These are phyloP conservation scores for Drosophila maculinotata DNA, from an alignment of 2,888 invertebrate species.

Conservation along the genomic window DNA sequence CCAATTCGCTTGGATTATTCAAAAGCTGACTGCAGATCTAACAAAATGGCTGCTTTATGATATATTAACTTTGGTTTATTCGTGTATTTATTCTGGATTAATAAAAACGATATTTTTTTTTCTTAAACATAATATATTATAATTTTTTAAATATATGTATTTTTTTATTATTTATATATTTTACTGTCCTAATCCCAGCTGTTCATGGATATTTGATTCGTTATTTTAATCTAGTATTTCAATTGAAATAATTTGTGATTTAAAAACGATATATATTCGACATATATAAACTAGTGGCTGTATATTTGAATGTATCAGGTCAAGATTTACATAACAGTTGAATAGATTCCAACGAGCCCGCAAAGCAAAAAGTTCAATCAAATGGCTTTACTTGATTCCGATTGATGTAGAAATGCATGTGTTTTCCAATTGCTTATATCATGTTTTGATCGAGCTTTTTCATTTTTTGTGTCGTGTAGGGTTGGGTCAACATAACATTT, in stretches of 20 bases:
- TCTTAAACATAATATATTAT: too few relatives aligned
- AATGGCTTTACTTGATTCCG: slow-evolving; percentile 10
- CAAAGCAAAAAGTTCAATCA: slow-evolving; percentile 14
- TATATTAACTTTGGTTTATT: too few relatives aligned
- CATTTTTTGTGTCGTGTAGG: background rate
- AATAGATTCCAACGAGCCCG: background rate
- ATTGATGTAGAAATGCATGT: slow-evolving; percentile 11
- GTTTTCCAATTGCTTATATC: background rate
- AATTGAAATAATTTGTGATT: background rate
- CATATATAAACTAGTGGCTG: too few relatives aligned
- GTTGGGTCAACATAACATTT: slow-evolving; percentile 33
- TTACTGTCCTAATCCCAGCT: too few relatives aligned
- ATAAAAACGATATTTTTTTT: too few relatives aligned
- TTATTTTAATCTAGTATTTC: background rate
- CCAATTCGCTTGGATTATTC: slow-evolving; percentile 43
- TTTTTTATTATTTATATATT: too few relatives aligned
- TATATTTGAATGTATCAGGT: background rate
- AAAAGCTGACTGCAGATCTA: slow-evolving; percentile 22
- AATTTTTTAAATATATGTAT: too few relatives aligned
- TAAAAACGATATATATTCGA: background rate
- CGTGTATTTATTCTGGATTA: too few relatives aligned
- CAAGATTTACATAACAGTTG: background rate
- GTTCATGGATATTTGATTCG: too few relatives aligned
- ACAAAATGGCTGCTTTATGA: background rate
- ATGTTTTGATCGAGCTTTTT: slow-evolving; percentile 8